Percentiles rank a stretch among this genome's conserved stretches.
Evolutionary conservation across 2,797 vertebrate genomes (phyloP).

Genomic region (Coccyzus lansbergi): DNA sequence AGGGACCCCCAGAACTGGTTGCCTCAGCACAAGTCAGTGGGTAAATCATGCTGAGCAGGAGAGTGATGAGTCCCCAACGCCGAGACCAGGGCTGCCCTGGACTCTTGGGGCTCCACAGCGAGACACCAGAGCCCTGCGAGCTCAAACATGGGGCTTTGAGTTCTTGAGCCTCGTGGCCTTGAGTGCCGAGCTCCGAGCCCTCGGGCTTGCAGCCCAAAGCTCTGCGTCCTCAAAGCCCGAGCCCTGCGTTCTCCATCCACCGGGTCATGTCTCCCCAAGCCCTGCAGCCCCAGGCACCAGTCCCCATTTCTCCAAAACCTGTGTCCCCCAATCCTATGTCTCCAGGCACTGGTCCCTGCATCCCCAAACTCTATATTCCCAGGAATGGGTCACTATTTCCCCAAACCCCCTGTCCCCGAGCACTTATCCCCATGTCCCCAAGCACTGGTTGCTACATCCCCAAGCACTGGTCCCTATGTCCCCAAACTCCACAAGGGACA

Average conservation of each 20-base stretch:
- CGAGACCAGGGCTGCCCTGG: rapidly evolving
- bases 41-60: too few species aligned
- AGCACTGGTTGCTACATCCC: background rate
- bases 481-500: background rate
- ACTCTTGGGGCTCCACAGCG: rapidly evolving
- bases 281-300: too few species aligned
- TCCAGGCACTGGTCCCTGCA: too few species aligned
- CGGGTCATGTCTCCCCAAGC: too few species aligned
- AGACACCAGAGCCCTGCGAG: rapidly evolving
- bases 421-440: background rate
- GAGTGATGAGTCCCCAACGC: too few species aligned
- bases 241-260: background rate
- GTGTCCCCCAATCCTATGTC: too few species aligned
- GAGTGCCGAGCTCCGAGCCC: background rate
- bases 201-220: rapidly evolving
- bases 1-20: rapidly evolving
- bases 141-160: background rate
- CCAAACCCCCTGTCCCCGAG: too few species aligned
- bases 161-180: too few species aligned
- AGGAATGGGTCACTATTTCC: too few species aligned
- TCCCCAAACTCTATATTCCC: too few species aligned
- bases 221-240: too few species aligned
- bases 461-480: rapidly evolving
- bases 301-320: too few species aligned
- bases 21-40: background rate